These are phyloP conservation scores for Hyphantria cunea DNA, from an alignment of 1,140 invertebrate species.

Conservation along the genomic window DNA sequence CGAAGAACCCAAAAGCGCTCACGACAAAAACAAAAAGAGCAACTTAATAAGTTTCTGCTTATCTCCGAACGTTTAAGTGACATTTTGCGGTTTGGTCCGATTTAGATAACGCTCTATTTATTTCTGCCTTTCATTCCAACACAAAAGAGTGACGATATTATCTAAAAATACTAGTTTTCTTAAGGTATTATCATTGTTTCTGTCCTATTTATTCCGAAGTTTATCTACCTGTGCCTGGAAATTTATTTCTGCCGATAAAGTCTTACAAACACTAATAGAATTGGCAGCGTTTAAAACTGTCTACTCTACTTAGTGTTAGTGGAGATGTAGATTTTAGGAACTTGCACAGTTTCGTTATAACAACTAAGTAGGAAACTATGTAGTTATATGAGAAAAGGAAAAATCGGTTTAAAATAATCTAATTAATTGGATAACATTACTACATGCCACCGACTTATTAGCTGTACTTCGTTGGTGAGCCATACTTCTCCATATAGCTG, in stretches of 20 bases:
- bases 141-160: conserved; percentile 40
- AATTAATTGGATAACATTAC: too few relatives aligned
- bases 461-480: too few relatives aligned
- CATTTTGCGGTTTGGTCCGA: conserved; percentile 55
- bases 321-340: background rate
- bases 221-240: background rate
- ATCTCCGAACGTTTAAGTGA: conserved; percentile 54
- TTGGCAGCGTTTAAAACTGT: background rate
- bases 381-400: too few relatives aligned
- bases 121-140: conserved; percentile 32
- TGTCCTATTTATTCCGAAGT: conserved; percentile 2
- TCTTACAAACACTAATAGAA: too few relatives aligned
- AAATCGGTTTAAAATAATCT: too few relatives aligned
- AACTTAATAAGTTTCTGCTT: conserved; percentile 47
- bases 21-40: conserved; percentile 8
- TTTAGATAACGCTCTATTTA: conserved; percentile 60
- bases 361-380: too few relatives aligned
- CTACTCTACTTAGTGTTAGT: background rate
- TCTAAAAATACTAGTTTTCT: conserved; percentile 35
- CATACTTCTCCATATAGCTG: too few relatives aligned
- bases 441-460: too few relatives aligned
- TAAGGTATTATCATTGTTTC: conserved; percentile 25
- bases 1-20: background rate
- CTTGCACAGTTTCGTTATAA: too few relatives aligned
- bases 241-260: too few relatives aligned